phyloP scores from a whole-genome alignment of 2,113 vertebrate genomes.

The Hipposideros armiger region DNA sequence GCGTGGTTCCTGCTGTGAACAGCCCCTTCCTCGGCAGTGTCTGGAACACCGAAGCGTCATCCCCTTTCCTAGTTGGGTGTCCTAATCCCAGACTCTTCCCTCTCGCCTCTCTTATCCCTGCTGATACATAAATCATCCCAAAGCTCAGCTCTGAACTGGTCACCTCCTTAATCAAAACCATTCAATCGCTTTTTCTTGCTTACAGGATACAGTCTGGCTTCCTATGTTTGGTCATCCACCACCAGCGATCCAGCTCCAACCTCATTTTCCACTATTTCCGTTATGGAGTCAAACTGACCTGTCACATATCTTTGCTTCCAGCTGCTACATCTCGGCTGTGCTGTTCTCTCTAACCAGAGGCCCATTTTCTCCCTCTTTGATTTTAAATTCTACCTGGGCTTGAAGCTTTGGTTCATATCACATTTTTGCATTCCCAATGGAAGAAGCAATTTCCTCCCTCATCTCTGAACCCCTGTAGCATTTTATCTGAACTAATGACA shows the following conservation, averaged over 20 bases:
- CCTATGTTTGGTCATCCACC: neutral
- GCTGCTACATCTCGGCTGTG: neutral
- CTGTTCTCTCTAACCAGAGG: neutral
- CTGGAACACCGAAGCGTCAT: neutral
- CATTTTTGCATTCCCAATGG: conserved; percentile 51
- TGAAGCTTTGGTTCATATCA: neutral
- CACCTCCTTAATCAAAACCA: neutral
- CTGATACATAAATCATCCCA: neutral
- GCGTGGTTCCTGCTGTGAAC: neutral
- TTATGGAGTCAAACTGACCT: neutral
- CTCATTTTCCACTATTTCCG: neutral
- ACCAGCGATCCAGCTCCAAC: neutral
- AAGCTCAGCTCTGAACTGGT: neutral
- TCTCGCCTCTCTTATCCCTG: neutral
- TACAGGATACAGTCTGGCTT: neutral
- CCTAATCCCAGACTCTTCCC: neutral
- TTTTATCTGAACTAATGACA: conserved; percentile 54
- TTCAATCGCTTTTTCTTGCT: neutral
- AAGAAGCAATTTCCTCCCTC: neutral
- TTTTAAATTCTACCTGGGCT: conserved; percentile 45
- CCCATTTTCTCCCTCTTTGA: neutral
- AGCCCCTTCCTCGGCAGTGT: neutral
- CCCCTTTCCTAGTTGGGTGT: neutral
- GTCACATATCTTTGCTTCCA: neutral
- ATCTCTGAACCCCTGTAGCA: conserved; percentile 46